Evolutionary conservation across 2,113 vertebrate genomes (phyloP), one percentile per base, ranked within the genome.

Genomic region (Probosciger aterrimus): DNA sequence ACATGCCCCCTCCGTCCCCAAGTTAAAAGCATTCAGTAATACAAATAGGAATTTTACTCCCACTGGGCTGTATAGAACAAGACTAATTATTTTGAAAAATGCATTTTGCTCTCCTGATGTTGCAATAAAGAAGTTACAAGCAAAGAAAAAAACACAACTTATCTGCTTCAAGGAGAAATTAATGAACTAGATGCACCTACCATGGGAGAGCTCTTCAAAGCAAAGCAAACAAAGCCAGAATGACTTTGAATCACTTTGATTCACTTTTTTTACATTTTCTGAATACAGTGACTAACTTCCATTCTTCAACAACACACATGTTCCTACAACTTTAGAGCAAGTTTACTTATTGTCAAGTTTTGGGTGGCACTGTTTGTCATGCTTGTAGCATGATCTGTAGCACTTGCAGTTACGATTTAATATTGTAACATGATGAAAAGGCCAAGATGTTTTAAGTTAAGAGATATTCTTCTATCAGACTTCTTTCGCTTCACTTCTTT

Each of bases 381-480:
- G 6, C 28, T 83, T 70, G 30, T n/a, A 68, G 64, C 20, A 47
- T 2, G 16, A 25, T 15, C 50, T 41, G 39, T 16, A 84, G 28
- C 18, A 41, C 14, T 74, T 70, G 23, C n/a, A 67, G 13, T 37
- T 76, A 80, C 35, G 24, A 59, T 14, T 5, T 14, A 62, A 22
- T 57, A 31, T 17, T 55, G 27, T 20, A 53, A 37, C n/a, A 31
- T 2, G 4, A 80, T 4, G 17, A 10, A 37, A 69, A 78, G 10
- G 2, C 13, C 19, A n/a, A 31, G 13, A 47, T 33, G 18, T 23
- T 93, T 78, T 27, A 49, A 53, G 7, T 79, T 64, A n/a, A 86
- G 27, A 63, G 16, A 30, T 28, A 12, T 15, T 81, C 6, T 14
- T 69, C 7, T 53, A 11, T 52, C 52, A 49, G 0, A 0, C 7